Percentiles rank a stretch among this genome's conserved stretches.
phyloP scores from a whole-genome alignment of 2,888 invertebrate species.

The Nephrotoma flavescens region DNA sequence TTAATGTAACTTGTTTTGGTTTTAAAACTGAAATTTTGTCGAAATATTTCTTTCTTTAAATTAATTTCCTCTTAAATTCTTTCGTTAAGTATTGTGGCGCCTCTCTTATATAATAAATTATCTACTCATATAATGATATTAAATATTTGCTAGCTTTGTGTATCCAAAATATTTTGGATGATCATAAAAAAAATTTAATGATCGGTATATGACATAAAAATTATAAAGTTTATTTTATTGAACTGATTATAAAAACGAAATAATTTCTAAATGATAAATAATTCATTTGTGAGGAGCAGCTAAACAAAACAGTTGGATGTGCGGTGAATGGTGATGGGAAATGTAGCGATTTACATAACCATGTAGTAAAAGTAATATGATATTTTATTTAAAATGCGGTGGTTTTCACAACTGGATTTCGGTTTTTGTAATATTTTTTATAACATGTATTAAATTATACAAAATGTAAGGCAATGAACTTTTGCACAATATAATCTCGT shows the following conservation, averaged over 20 bases:
- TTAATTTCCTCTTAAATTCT: neutral
- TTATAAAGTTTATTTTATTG: neutral
- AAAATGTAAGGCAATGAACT: too few species aligned
- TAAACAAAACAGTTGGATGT: neutral
- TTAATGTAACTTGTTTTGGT: neutral
- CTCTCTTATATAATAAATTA: neutral
- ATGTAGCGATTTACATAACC: neutral
- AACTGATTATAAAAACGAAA: too few species aligned
- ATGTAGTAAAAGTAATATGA: neutral
- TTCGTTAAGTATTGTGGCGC: neutral
- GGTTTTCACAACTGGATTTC: too few species aligned
- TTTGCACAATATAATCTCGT: too few species aligned
- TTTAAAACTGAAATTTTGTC: neutral
- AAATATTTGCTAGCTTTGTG: neutral
- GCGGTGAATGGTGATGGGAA: neutral
- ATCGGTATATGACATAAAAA: neutral
- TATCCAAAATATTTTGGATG: neutral
- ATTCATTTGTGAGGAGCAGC: neutral
- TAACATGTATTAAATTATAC: too few species aligned
- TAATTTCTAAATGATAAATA: neutral
- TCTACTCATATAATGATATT: neutral
- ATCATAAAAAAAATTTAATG: neutral
- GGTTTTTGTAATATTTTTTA: too few species aligned
- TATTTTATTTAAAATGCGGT: neutral
- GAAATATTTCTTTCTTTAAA: neutral